A percentile compares a stretch with the other conserved stretches of the same genome.
Conservation (phyloP, 2,888 invertebrate species). For the Myathropa florea region DNA sequence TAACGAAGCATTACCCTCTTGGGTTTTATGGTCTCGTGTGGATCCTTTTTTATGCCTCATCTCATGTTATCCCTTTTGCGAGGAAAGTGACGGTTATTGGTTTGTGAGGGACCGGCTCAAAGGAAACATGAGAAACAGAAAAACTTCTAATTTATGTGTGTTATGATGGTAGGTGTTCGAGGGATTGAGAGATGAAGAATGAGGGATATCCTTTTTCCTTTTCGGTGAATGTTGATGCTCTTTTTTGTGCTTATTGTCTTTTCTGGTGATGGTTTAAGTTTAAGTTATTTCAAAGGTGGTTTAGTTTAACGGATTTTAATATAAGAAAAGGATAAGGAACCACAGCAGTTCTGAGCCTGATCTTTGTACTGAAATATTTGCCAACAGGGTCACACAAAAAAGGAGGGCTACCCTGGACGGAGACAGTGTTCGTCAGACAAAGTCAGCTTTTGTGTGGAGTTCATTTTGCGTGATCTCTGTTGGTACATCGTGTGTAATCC, state of each 20-base stretch:
- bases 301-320: background rate
- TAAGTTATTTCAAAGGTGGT: background rate
- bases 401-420: too few species aligned
- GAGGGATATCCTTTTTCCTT: background rate
- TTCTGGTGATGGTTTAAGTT: background rate
- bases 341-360: background rate
- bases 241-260: background rate
- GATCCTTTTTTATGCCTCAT: background rate
- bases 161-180: background rate
- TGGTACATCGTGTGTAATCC: too few species aligned
- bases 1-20: background rate
- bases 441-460: too few species aligned
- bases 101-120: background rate
- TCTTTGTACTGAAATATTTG: background rate
- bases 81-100: background rate
- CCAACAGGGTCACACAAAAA: too few species aligned
- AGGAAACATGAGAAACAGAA: background rate
- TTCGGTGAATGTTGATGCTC: background rate
- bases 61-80: background rate
- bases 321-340: too few species aligned
- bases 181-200: background rate
- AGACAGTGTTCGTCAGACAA: too few species aligned
- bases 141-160: background rate
- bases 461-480: too few species aligned
- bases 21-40: background rate